Conservation (phyloP, 2,797 vertebrate species). For the Chaenodraco wilsoni region DNA sequence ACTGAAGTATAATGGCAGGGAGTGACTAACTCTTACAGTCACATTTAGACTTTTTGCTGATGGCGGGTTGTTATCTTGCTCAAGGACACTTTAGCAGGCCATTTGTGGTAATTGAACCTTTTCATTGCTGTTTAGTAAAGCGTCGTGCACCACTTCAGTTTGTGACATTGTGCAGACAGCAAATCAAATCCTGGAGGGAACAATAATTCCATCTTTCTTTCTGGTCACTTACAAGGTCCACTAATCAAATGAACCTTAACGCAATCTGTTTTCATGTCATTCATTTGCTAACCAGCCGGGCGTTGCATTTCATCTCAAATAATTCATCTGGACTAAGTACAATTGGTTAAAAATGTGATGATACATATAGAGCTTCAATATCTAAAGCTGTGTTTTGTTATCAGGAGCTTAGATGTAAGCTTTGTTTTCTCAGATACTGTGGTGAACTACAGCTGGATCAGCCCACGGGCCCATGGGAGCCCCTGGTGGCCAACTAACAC, state of each 20-base stretch:
- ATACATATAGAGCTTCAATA: neutral
- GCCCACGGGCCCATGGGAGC: slow-evolving; percentile 63
- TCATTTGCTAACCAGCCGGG: slow-evolving; percentile 46
- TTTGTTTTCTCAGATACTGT: slow-evolving; percentile 47
- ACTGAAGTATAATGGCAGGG: slow-evolving; percentile 24
- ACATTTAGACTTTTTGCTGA: slow-evolving; percentile 34
- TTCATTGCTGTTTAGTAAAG: slow-evolving; percentile 14
- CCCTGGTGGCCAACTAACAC: slow-evolving; percentile 65
- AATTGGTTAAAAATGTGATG: neutral
- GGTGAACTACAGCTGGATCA: slow-evolving; percentile 59
- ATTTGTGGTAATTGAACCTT: slow-evolving; percentile 17
- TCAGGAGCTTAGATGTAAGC: slow-evolving; percentile 39
- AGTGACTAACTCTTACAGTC: slow-evolving; percentile 29
- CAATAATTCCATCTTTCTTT: slow-evolving; percentile 53
- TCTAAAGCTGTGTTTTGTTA: slow-evolving; percentile 8
- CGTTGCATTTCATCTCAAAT: slow-evolving; percentile 33
- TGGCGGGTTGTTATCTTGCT: slow-evolving; percentile 18
- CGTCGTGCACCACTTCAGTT: neutral
- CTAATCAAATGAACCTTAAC: slow-evolving; percentile 67
- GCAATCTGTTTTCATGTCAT: slow-evolving; percentile 56
- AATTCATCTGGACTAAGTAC: slow-evolving; percentile 13
- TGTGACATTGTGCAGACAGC: slow-evolving; percentile 26
- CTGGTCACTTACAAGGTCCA: slow-evolving; percentile 50
- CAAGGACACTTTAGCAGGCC: slow-evolving; percentile 31
- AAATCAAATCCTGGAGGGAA: slow-evolving; percentile 57